A percentile compares a stretch with the other conserved stretches of the same genome.
Evolutionary conservation across 2,888 invertebrate genomes (phyloP).

Genomic region (Meiosimyza decipiens): DNA sequence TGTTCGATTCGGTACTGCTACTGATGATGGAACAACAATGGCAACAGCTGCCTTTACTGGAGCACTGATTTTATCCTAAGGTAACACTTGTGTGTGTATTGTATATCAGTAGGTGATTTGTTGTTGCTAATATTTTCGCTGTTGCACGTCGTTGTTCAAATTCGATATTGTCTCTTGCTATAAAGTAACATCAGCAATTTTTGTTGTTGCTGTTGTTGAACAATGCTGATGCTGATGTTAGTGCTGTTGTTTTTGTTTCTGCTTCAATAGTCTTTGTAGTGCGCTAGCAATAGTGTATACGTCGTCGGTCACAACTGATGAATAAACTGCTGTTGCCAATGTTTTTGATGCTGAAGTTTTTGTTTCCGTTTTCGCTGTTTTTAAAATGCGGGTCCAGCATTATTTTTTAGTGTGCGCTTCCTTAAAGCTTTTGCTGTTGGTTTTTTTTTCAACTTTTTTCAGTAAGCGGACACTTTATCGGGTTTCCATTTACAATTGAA

Average conservation of each 20-base stretch:
- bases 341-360: slow-evolving; percentile 21
- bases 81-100: background rate
- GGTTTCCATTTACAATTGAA: too few species aligned
- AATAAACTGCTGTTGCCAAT: slow-evolving; percentile 17
- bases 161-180: slow-evolving; percentile 1
- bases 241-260: slow-evolving; percentile 10
- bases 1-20: background rate
- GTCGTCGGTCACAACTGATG: too few species aligned
- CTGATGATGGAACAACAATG: too few species aligned
- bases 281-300: background rate
- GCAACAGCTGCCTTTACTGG: too few species aligned
- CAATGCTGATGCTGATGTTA: slow-evolving; percentile 28
- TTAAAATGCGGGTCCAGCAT: slow-evolving; percentile 15
- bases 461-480: too few species aligned
- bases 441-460: too few species aligned
- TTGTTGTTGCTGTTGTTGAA: slow-evolving; percentile 13
- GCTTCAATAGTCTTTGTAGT: slow-evolving; percentile 17
- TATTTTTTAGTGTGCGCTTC: slow-evolving; percentile 6
- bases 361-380: background rate
- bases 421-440: background rate
- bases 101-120: slow-evolving; percentile 5
- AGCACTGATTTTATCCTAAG: too few species aligned
- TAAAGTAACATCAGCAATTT: slow-evolving; percentile 5
- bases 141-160: slow-evolving; percentile 9
- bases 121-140: background rate